Evolutionary conservation across 2,113 vertebrate genomes (phyloP).

Genomic region (Petaurus breviceps): DNA sequence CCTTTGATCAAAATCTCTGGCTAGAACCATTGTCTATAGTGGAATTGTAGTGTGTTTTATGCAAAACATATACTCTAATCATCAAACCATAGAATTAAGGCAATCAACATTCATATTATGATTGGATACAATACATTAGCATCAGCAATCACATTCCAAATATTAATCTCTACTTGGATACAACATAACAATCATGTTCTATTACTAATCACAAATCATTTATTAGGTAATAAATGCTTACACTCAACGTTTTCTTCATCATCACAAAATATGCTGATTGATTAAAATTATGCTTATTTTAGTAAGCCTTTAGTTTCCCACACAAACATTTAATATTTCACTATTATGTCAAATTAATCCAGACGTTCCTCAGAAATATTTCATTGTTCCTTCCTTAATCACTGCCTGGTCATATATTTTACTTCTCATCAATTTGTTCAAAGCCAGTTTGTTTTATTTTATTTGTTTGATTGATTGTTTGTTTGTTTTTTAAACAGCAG

Average conservation of each 20-base stretch:
- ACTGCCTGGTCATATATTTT: background rate
- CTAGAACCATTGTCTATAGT: background rate
- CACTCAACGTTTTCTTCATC: background rate
- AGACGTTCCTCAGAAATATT: background rate
- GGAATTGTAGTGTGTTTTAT: background rate
- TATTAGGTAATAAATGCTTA: background rate
- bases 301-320: background rate
- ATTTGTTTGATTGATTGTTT: too few relatives aligned
- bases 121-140: background rate
- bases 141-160: background rate
- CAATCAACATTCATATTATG: background rate
- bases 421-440: background rate
- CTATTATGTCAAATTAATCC: background rate
- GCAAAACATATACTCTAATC: background rate
- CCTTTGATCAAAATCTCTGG: background rate
- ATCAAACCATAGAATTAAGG: background rate
- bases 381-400: background rate
- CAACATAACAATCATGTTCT: background rate
- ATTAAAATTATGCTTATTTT: background rate
- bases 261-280: background rate
- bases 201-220: background rate
- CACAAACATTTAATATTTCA: background rate
- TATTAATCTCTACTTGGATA: background rate
- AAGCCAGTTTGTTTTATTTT: background rate
- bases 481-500: background rate